Percentiles rank a stretch among this genome's conserved stretches.
These are phyloP conservation scores for Atrina japonica DNA, from an alignment of 2,888 invertebrate species.

Conservation along the genomic window DNA sequence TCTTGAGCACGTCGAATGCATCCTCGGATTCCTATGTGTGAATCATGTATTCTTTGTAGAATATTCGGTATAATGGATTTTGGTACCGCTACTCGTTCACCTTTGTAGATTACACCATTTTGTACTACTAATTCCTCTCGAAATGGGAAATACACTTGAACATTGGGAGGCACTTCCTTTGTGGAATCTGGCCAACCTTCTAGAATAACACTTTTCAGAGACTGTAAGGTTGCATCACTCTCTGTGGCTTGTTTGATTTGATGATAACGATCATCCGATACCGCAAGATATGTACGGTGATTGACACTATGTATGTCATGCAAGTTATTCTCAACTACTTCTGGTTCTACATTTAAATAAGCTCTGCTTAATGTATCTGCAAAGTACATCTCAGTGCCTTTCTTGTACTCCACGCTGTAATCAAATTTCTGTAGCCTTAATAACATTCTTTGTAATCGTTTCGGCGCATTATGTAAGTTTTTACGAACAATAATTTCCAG, in stretches of 20 bases:
- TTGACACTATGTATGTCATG: conserved; percentile 14
- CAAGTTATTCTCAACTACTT: neutral
- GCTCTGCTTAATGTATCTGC: conserved; percentile 50
- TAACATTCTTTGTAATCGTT: conserved; percentile 56
- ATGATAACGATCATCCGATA: conserved; percentile 26
- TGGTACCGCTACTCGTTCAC: conserved; percentile 1
- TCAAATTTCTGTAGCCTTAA: conserved; percentile 41
- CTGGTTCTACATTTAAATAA: conserved; percentile 14
- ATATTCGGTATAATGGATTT: neutral
- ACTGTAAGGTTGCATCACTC: neutral
- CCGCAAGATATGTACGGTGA: conserved; percentile 29
- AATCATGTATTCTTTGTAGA: conserved; percentile 2
- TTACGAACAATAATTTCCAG: conserved; percentile 75
- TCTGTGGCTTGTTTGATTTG: conserved; percentile 8
- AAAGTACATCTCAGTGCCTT: conserved; percentile 41
- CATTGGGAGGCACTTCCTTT: neutral
- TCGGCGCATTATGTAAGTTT: conserved; percentile 54
- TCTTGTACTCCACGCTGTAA: conserved; percentile 29
- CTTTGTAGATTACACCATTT: conserved; percentile 26
- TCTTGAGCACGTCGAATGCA: conserved; percentile 17
- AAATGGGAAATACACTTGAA: conserved; percentile 22
- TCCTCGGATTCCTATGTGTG: conserved; percentile 20
- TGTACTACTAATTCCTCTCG: conserved; percentile 21
- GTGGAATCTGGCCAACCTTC: neutral
- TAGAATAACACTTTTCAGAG: neutral